These are phyloP conservation scores for Limnephilus marmoratus DNA, from an alignment of 2,888 invertebrate species.

Conservation along the genomic window DNA sequence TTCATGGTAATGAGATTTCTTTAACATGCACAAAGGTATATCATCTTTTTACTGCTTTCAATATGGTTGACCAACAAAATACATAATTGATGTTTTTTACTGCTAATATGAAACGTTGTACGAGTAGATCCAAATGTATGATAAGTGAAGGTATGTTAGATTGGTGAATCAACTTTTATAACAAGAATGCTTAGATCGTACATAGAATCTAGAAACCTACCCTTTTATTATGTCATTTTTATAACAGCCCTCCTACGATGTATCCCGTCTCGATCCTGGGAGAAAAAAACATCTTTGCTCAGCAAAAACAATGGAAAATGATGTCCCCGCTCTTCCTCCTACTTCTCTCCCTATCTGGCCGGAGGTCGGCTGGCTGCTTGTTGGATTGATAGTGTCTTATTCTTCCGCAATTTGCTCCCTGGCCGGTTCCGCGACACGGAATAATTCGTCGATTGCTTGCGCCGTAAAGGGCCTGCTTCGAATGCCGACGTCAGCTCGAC, in stretches of 20 bases:
- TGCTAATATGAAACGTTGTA: too few relatives aligned
- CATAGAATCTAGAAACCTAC: not conserved
- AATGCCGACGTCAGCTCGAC: conserved; percentile 36
- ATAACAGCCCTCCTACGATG: not conserved
- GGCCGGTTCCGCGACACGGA: conserved; percentile 7
- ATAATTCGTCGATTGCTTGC: conserved; percentile 35
- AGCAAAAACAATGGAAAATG: conserved; percentile 2
- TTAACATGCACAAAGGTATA: too few relatives aligned
- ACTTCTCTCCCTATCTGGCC: not conserved
- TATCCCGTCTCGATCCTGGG: not conserved
- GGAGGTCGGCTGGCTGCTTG: not conserved
- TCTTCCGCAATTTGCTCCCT: not conserved
- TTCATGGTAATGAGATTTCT: too few relatives aligned
- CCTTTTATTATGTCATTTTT: not conserved
- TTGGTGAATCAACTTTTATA: not conserved
- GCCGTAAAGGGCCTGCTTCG: conserved; percentile 27
- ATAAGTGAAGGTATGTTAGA: not conserved
- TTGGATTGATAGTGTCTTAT: conserved; percentile 2
- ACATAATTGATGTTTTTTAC: too few relatives aligned
- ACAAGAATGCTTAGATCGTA: not conserved
- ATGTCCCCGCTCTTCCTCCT: not conserved
- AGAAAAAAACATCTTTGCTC: not conserved
- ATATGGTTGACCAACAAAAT: too few relatives aligned
- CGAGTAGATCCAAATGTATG: not conserved
- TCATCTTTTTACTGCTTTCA: too few relatives aligned